phyloP scores from a whole-genome alignment of 2,888 invertebrate genomes.

The Dryobotodes eremita region DNA sequence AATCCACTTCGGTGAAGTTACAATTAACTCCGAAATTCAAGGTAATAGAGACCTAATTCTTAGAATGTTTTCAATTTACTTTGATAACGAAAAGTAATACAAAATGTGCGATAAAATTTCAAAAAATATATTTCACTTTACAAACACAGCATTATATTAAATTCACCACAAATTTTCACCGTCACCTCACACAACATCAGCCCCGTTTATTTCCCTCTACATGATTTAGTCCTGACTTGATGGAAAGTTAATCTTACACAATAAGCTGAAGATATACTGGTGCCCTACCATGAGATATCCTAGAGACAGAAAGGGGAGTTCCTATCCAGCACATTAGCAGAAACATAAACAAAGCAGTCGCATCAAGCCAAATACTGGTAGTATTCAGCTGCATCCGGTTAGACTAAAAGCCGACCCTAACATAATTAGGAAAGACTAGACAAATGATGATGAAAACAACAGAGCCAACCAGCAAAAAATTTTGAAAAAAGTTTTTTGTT shows the following conservation, averaged over 20 bases:
- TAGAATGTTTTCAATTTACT: background rate
- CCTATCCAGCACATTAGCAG: background rate
- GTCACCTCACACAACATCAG: constrained; percentile 54
- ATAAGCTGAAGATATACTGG: constrained; percentile 22
- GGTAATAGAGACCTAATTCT: constrained; percentile 2
- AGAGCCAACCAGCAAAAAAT: background rate
- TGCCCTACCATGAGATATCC: constrained; percentile 39
- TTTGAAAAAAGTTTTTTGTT: background rate
- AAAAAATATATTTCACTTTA: constrained; percentile 64
- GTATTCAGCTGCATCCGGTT: background rate
- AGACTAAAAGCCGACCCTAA: background rate
- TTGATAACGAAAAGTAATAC: constrained; percentile 6
- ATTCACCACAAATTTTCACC: constrained; percentile 65
- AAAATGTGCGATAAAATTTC: constrained; percentile 55
- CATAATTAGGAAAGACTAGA: background rate
- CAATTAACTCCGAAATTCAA: constrained; percentile 24
- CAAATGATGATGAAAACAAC: background rate
- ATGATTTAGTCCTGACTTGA: constrained; percentile 42
- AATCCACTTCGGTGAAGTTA: constrained; percentile 24
- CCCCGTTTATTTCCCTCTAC: constrained; percentile 41
- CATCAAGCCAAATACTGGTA: background rate
- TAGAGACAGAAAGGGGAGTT: constrained; percentile 5
- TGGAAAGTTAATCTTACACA: constrained; percentile 47
- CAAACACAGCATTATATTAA: constrained; percentile 59
- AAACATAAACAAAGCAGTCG: constrained; percentile 17